Evolutionary conservation across 2,113 vertebrate genomes (phyloP).

Genomic region (Gymnogyps californianus): DNA sequence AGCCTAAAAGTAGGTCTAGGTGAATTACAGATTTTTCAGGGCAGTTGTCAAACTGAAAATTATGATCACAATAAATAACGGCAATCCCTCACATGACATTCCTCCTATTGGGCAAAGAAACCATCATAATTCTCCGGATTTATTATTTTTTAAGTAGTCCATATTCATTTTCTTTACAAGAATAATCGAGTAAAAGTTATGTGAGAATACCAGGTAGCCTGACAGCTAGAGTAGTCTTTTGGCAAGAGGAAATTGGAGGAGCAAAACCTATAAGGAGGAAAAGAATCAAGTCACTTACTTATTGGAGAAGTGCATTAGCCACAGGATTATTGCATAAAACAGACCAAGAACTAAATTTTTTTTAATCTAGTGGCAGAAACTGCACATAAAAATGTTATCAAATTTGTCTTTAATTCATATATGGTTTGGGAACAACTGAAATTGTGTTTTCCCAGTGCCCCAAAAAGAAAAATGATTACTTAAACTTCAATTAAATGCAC

Average conservation of each 20-base stretch:
- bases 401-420: neutral
- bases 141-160: neutral
- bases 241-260: neutral
- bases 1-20: neutral
- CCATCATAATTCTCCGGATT: accelerated
- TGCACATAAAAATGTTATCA: neutral
- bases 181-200: neutral
- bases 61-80: neutral
- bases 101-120: neutral
- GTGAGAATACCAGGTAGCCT: neutral
- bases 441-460: neutral
- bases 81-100: neutral
- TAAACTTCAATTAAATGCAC: neutral
- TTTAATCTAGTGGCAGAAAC: neutral
- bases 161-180: neutral
- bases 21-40: neutral
- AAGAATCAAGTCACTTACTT: neutral
- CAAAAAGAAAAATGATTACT: neutral
- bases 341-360: neutral
- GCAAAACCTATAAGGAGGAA: neutral
- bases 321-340: neutral
- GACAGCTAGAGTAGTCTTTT: neutral
- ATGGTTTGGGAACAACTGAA: neutral
- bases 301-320: neutral
- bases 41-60: neutral